Evolutionary conservation across 2,797 vertebrate genomes (phyloP), one percentile per base, ranked within the genome.

Genomic region (Darevskia mixta): DNA sequence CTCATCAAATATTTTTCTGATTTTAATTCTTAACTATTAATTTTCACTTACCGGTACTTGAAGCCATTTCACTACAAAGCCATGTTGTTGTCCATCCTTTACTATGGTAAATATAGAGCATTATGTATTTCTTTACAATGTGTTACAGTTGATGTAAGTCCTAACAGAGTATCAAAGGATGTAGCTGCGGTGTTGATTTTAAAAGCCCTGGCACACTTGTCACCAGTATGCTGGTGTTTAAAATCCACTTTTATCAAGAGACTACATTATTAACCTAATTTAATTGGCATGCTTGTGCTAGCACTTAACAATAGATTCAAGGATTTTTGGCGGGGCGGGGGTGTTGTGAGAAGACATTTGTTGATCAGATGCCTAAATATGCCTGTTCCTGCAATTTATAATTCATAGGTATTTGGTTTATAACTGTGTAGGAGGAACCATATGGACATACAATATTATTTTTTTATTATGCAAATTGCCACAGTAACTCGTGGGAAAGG

Each of bases 391-490:
- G 85, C 5, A 35, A 55, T 61, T 5, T 49, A 6, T 2, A 43
- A 90, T 93, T 90, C 81, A 61, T 79, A 58, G 20, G 78, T 3
- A 0, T 83, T 88, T 61, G 10, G 1, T 87, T 86, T 91, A 76
- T 20, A 58, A 58, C 45, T 32, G 13, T 73, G 61, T 41, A 25
- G 66, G 38, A 45, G 13, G 64, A 69, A 43, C 15, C 35, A 45
- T 69, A 82, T 64, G 58, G 49, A 64, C 25, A 29, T 25, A 75
- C 35, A 18, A 43, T 75, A 18, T 73, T 5, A 17, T 73, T 7
- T 71, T n/a, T 32, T 35, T 6, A 73, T 38, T 73, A 73, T 35
- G n/a, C 32, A 73, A 35, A 17, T 38, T 77, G 41, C 9, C 41
- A 77, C 25, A 4, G 38, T 75, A 77, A 27, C 27, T 76, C 27